Conservation (phyloP, 92 coral and sea anemone species). For the Montipora capitata region DNA sequence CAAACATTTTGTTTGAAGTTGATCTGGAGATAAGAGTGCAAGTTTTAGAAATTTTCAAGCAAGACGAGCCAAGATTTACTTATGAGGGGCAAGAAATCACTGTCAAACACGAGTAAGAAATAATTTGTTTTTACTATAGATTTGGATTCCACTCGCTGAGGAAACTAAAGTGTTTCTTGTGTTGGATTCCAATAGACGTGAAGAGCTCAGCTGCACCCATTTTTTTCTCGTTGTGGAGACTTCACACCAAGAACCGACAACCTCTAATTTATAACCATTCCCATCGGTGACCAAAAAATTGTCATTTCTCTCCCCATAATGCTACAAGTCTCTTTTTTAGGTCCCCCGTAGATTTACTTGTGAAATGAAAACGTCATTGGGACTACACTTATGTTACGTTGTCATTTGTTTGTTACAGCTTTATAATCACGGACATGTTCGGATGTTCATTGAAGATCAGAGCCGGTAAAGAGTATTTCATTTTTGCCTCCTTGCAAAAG, state of each 20-base stretch:
- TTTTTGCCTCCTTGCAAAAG: slow-evolving; percentile 29
- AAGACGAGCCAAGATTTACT: slow-evolving; percentile 25
- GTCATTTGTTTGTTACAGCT: slow-evolving; percentile 34
- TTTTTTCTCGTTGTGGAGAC: too few relatives aligned
- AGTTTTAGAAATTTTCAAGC: slow-evolving; percentile 30
- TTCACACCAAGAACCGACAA: too few relatives aligned
- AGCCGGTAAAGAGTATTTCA: slow-evolving; percentile 25
- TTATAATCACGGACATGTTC: slow-evolving; percentile 57
- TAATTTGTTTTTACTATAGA: neutral
- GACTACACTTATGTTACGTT: neutral
- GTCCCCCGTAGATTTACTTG: too few relatives aligned
- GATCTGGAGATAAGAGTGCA: slow-evolving; percentile 6
- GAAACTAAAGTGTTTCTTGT: too few relatives aligned
- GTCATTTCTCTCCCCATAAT: too few relatives aligned
- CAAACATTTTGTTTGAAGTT: neutral
- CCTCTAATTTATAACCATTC: too few relatives aligned
- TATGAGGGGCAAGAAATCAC: slow-evolving; percentile 12
- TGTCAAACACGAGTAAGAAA: slow-evolving; percentile 35
- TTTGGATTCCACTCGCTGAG: neutral
- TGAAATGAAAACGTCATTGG: too few relatives aligned
- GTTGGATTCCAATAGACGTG: too few relatives aligned
- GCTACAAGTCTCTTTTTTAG: too few relatives aligned
- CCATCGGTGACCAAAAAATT: too few relatives aligned
- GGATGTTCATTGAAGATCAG: slow-evolving; percentile 56
- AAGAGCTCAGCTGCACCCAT: too few relatives aligned